A percentile compares a stretch with the other conserved stretches of the same genome.
phyloP scores from a whole-genome alignment of 1,140 invertebrate species.

The Diuraphis noxia region DNA sequence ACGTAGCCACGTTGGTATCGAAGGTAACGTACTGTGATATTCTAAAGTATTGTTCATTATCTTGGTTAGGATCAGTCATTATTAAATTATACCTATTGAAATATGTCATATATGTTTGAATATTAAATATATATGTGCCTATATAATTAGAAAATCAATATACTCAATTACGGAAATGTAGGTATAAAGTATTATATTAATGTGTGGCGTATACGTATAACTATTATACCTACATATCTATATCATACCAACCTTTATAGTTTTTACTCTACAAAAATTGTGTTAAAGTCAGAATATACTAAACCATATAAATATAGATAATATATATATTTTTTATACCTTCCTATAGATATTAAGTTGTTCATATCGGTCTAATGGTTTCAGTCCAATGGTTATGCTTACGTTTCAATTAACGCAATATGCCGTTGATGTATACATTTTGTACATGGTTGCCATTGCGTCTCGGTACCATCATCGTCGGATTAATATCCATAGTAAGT shows the following conservation, averaged over 20 bases:
- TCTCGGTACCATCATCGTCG: conserved; percentile 40
- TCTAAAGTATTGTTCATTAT: not conserved
- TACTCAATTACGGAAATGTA: not conserved
- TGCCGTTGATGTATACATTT: conserved; percentile 42
- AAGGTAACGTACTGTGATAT: not conserved
- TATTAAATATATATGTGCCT: not conserved
- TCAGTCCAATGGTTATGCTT: not conserved
- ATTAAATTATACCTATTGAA: not conserved
- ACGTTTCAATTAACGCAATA: not conserved
- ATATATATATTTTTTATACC: no score
- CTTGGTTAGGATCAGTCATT: not conserved
- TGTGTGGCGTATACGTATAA: no score
- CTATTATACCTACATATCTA: no score
- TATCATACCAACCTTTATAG: no score
- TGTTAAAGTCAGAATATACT: not conserved
- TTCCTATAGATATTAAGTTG: not conserved
- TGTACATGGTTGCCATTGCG: conserved; percentile 48
- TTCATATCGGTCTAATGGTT: not conserved
- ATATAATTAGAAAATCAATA: not conserved
- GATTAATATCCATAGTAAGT: conserved; percentile 49
- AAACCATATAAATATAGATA: not conserved
- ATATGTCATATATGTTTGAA: not conserved
- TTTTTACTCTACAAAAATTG: no score
- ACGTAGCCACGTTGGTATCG: not conserved
- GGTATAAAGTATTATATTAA: not conserved